Base-by-base conservation (phyloP, 2,888 invertebrate genomes). In the Platypus cylindrus region DNA sequence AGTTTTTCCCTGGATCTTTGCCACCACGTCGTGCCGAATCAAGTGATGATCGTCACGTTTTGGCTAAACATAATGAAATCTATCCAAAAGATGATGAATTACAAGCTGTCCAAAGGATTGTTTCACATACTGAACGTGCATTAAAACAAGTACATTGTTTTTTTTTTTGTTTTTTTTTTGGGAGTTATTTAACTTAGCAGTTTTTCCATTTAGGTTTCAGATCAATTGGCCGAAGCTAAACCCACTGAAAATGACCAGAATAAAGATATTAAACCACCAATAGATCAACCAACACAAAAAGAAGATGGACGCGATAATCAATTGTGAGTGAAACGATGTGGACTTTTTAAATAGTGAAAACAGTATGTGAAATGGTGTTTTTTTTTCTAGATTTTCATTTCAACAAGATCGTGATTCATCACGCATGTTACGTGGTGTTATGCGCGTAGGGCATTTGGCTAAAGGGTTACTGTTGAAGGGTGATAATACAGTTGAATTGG, bases 41-140 rank as follows among this genome's bases (percentile, higher is more conserved):
- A n/a, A 79, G 81, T 12, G 95, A 97, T 64, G 97, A 97, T 65
- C 78, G 91, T 7, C 94, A 95, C 66, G 89, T 95, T 37, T 76
- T 90, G 60, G 81, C 86, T 32, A 84, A 87, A 52, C 95, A 97
- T 63, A 80, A 85, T 0, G 83, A 83, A 44, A 90, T 98, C 50
- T 94, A 93, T 68, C 95, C 95, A 1, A 76, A 79, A 52, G 93
- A 93, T 62, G 78, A 77, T 49, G 89, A 94, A 66, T 65, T 89
- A 44, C 79, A 82, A 59, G 76, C 79, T 36, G 87, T 95, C 38
- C 94, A 95, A 62, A 81, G 84, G 51, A 83, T 86, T 46, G 93
- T 95, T 9, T 83, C 85, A 3, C 84, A 89, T 56, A 86, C 90
- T 12, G 97, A 98, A 65, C 80, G 84, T 44, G 89, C 93, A 18